phyloP scores from a whole-genome alignment of 2,888 invertebrate genomes.

The Cremastinae sp. region DNA sequence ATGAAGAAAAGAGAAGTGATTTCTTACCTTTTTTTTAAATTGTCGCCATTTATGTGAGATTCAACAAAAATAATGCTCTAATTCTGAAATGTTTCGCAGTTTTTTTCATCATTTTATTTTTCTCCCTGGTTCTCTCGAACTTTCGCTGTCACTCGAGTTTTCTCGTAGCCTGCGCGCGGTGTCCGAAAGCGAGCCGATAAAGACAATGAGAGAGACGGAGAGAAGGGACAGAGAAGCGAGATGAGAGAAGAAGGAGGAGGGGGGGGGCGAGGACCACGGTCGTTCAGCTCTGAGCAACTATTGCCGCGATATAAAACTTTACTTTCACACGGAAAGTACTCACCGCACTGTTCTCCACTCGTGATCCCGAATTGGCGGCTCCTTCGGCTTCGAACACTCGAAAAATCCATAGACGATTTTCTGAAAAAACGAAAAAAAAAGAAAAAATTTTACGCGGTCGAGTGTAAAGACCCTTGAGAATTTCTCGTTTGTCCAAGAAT shows the following conservation, averaged over 20 bases:
- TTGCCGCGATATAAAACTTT: constrained; percentile 60
- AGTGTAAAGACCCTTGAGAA: too few relatives aligned
- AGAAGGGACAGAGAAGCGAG: neutral
- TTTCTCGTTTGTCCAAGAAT: too few relatives aligned
- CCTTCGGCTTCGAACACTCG: neutral
- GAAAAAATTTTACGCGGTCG: too few relatives aligned
- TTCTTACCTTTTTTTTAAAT: too few relatives aligned
- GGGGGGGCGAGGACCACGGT: constrained; percentile 11
- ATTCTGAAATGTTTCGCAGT: constrained; percentile 3
- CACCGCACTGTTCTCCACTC: constrained; percentile 15
- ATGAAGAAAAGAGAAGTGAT: too few relatives aligned
- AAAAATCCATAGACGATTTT: constrained; percentile 8
- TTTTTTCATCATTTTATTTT: constrained; percentile 6
- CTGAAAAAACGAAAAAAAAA: neutral
- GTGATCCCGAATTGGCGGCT: constrained; percentile 3
- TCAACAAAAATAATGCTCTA: constrained; percentile 25
- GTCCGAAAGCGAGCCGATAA: constrained; percentile 8
- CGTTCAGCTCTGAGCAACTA: constrained; percentile 70
- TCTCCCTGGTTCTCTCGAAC: constrained; percentile 21
- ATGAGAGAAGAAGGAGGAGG: neutral
- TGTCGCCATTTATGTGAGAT: too few relatives aligned
- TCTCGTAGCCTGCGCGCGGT: constrained; percentile 7
- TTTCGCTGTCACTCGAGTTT: constrained; percentile 39
- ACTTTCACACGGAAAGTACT: constrained; percentile 63
- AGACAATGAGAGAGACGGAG: constrained; percentile 25